These are phyloP conservation scores for Drosophila rubida DNA, from an alignment of 2,888 invertebrate species.

Conservation along the genomic window DNA sequence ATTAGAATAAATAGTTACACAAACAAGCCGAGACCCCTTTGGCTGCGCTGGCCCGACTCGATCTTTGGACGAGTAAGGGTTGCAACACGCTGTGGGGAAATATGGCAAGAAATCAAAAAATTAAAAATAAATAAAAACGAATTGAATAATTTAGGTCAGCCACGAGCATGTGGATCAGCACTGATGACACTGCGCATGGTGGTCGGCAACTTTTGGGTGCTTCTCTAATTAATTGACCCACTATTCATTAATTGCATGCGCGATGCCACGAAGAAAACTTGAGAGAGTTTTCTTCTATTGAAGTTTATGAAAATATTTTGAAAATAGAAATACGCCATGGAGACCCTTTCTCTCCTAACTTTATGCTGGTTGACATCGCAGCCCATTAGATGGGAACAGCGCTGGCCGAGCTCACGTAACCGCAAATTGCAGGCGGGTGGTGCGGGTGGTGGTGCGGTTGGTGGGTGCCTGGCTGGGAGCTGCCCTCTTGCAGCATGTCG, in stretches of 20 bases:
- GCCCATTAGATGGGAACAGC: constrained; percentile 40
- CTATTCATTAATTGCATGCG: constrained; percentile 69
- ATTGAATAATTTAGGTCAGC: constrained; percentile 84
- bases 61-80: constrained; percentile 29
- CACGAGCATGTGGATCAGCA: constrained; percentile 29
- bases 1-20: constrained; percentile 83
- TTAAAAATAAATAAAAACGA: constrained; percentile 84
- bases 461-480: neutral
- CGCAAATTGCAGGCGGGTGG: constrained; percentile 34
- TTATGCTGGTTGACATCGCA: constrained; percentile 82
- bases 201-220: constrained; percentile 35
- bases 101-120: constrained; percentile 83
- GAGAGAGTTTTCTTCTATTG: constrained; percentile 54
- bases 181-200: constrained; percentile 42
- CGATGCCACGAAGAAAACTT: constrained; percentile 21
- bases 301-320: constrained; percentile 74
- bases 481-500: constrained; percentile 30
- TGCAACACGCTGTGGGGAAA: constrained; percentile 8
- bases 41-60: constrained; percentile 41
- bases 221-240: constrained; percentile 65
- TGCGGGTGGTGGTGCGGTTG: neutral
- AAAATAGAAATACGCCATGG: constrained; percentile 53
- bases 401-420: constrained; percentile 45
- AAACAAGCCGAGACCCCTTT: constrained; percentile 79
- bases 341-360: constrained; percentile 2